Percentiles rank a stretch among this genome's conserved stretches.
phyloP scores from a whole-genome alignment of 2,888 invertebrate genomes.

The Pyrrhopygopsis socrates region DNA sequence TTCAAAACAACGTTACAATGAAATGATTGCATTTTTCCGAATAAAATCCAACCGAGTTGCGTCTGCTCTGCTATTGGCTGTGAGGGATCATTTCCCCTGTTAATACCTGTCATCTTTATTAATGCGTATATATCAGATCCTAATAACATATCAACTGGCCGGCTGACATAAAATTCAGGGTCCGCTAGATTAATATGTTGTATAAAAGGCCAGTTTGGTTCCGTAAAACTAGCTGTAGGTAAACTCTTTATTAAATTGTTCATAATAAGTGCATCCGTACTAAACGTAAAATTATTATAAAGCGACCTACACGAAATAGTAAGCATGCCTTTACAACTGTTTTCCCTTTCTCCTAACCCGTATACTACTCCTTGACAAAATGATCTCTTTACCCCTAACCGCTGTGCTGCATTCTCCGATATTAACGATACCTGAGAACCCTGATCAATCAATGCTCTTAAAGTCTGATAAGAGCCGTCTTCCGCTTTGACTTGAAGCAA shows the following conservation, averaged over 20 bases:
- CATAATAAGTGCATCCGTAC: slow-evolving; percentile 39
- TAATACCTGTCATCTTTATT: not conserved
- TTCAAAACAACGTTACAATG: no score
- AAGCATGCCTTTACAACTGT: slow-evolving; percentile 40
- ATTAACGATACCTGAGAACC: slow-evolving; percentile 67
- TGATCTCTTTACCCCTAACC: not conserved
- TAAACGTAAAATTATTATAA: slow-evolving; percentile 33
- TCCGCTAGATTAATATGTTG: slow-evolving; percentile 56
- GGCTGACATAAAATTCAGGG: slow-evolving; percentile 65
- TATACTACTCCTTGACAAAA: slow-evolving; percentile 24
- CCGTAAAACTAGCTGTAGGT: no score
- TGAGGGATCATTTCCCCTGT: no score
- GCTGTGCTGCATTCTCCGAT: slow-evolving; percentile 59
- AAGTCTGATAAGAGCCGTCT: not conserved
- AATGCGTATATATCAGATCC: slow-evolving; percentile 68
- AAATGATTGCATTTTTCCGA: no score
- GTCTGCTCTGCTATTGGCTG: no score
- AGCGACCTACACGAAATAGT: slow-evolving; percentile 15
- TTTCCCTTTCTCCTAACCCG: slow-evolving; percentile 37
- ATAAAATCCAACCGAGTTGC: no score
- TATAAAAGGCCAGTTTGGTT: no score
- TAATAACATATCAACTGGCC: slow-evolving; percentile 29
- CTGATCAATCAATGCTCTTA: slow-evolving; percentile 45
- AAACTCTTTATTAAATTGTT: not conserved
- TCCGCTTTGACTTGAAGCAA: not conserved